A percentile compares a stretch with the other conserved stretches of the same genome.
Evolutionary conservation across 2,888 invertebrate genomes (phyloP).

Genomic region (Thecocarcelia acutangulata): DNA sequence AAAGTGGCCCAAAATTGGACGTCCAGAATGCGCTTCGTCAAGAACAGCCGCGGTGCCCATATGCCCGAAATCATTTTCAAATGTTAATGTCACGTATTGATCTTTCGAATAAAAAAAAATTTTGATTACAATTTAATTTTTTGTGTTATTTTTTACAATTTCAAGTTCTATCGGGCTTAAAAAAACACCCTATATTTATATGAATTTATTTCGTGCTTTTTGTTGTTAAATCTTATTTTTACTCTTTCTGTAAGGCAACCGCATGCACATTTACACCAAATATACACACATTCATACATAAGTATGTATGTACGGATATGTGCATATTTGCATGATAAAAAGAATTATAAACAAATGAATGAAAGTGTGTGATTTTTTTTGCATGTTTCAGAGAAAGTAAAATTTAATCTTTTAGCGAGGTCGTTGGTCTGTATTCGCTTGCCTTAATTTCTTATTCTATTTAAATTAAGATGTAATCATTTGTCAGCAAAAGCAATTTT

Average conservation of each 20-base stretch:
- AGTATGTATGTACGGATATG: not conserved
- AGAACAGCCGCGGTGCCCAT: too few species aligned
- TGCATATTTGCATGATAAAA: not conserved
- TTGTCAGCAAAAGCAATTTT: conserved; percentile 54
- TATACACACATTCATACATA: too few species aligned
- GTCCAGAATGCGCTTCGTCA: too few species aligned
- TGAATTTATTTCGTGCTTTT: conserved; percentile 3
- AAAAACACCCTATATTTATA: too few species aligned
- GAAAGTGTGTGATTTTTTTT: not conserved
- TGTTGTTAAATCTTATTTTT: not conserved
- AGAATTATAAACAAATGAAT: not conserved
- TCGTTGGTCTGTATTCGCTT: conserved; percentile 61
- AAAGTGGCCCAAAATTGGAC: too few species aligned
- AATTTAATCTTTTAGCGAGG: conserved; percentile 59
- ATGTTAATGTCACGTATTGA: too few species aligned
- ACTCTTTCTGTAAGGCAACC: not conserved
- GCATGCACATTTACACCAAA: too few species aligned
- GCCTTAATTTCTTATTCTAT: conserved; percentile 49
- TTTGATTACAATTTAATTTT: too few species aligned
- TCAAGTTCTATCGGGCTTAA: too few species aligned
- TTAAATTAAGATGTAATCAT: conserved; percentile 65
- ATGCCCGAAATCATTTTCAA: too few species aligned
- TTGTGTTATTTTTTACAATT: too few species aligned
- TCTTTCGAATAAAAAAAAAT: too few species aligned
- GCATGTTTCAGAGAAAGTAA: conserved; percentile 36